phyloP scores from a whole-genome alignment of 1,140 invertebrate species.

The Chrysoperla carnea region DNA sequence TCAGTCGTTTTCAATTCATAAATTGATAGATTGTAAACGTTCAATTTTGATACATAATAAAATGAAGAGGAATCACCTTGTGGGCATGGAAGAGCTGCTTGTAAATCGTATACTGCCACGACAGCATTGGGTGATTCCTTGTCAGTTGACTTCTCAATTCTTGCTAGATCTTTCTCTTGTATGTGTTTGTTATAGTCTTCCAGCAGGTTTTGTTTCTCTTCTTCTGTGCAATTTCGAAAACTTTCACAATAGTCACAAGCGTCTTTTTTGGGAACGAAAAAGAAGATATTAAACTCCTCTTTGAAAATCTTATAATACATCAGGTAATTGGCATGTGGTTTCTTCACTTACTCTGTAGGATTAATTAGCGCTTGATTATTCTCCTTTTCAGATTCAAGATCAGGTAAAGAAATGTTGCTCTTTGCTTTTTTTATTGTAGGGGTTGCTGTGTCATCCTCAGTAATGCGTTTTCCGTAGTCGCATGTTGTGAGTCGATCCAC shows the following conservation, averaged over 20 bases:
- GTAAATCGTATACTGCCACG: constrained; percentile 16
- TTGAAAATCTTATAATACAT: constrained; percentile 12
- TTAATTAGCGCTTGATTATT: too few relatives aligned
- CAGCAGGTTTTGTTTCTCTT: constrained; percentile 9
- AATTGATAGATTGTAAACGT: constrained; percentile 23
- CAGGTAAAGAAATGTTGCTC: too few relatives aligned
- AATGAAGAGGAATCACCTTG: constrained; percentile 16
- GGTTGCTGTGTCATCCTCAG: too few relatives aligned
- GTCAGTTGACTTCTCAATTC: constrained; percentile 12
- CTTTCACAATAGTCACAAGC: constrained; percentile 17
- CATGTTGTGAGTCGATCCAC: too few relatives aligned
- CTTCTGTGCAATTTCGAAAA: constrained; percentile 13
- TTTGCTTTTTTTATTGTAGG: too few relatives aligned
- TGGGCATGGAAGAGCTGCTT: constrained; percentile 17
- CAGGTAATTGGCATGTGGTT: constrained; percentile 4
- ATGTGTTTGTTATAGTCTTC: constrained; percentile 13
- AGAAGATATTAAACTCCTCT: constrained; percentile 17
- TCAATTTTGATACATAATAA: constrained; percentile 24
- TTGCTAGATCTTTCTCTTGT: constrained; percentile 12
- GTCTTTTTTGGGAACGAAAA: constrained; percentile 21
- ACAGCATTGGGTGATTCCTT: constrained; percentile 11
- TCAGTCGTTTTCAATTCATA: constrained; percentile 15
- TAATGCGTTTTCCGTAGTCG: too few relatives aligned
- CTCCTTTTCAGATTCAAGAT: too few relatives aligned
- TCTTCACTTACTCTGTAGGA: neutral